Evolutionary conservation across 2,888 invertebrate species (phyloP).

Genomic region (Pandemis corylana): DNA sequence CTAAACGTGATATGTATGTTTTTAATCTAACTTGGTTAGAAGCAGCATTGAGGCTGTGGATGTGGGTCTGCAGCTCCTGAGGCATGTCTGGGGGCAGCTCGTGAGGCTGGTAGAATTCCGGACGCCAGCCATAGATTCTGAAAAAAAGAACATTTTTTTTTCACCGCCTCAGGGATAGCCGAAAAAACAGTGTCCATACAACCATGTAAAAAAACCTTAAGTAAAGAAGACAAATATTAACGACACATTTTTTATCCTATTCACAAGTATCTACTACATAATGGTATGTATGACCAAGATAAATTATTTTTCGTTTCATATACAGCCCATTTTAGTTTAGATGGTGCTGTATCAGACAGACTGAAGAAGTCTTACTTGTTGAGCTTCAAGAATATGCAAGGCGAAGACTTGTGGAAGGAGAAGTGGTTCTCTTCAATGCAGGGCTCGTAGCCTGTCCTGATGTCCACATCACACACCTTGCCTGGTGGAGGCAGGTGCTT

Average conservation of each 20-base stretch:
- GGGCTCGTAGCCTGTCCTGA: constrained; percentile 88
- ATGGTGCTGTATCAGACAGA: no score
- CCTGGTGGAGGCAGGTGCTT: constrained; percentile 87
- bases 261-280: no score
- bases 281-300: no score
- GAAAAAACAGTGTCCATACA: no score
- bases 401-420: constrained; percentile 95
- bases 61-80: constrained; percentile 86
- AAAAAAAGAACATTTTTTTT: background rate
- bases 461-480: constrained; percentile 94
- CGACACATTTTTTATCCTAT: no score
- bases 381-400: constrained; percentile 97
- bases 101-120: constrained; percentile 90
- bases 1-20: no score
- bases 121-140: constrained; percentile 95
- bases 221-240: no score
- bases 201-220: no score
- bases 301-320: no score
- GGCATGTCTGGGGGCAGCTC: constrained; percentile 91
- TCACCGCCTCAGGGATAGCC: no score
- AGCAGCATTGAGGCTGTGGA: constrained; percentile 75
- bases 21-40: constrained; percentile 66
- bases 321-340: no score
- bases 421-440: constrained; percentile 95
- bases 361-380: constrained; percentile 85